Evolutionary conservation across 1,140 invertebrate genomes (phyloP), one percentile per base, ranked within the genome.

Genomic region (Teleogryllus occipitalis): DNA sequence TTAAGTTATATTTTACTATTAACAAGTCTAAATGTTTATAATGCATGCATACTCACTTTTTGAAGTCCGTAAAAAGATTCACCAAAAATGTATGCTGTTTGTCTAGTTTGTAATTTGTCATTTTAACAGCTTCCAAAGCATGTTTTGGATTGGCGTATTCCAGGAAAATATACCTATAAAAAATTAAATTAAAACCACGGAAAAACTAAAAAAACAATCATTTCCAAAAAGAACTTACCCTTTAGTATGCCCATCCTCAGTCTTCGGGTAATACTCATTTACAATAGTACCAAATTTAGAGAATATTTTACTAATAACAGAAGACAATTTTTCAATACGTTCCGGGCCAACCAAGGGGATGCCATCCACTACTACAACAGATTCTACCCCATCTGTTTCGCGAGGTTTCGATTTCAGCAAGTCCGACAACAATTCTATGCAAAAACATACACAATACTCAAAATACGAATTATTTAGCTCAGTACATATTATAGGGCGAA

Each of bases 41-140:
- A 46, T 15, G 49, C 49, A 49, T 21, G 49, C 48, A 10, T 82
- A 88, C 90, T 89, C 87, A 94, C 90, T 97, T 98, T 81, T 97
- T 94, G 87, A 99, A 98, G 86, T 99, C 97, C 7, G 95, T 96
- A 84, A 99, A 98, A 10, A 98, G 88, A 87, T 99, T 99, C 2
- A 99, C 95, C 84, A 93, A 90, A 86, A 99, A 98, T 14, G 95
- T 98, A 84, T 99, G 97, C 77, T 93, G 90, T 84, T 99, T 99
- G 87, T 99, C 98, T 82, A 99, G 90, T 85, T 97, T 97, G 87
- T 97, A 95, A 83, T 97, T 97, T 27, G 93, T 91, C 47, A 91
- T 87, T 84, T 94, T 94, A 0, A 97, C 93, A 12, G 97, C 97
- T 85, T 97, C 94, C 77, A 92, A 87, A 18, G 97, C 97, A 85